phyloP scores from a whole-genome alignment of 2,888 invertebrate species.

The Anorthoa munda region DNA sequence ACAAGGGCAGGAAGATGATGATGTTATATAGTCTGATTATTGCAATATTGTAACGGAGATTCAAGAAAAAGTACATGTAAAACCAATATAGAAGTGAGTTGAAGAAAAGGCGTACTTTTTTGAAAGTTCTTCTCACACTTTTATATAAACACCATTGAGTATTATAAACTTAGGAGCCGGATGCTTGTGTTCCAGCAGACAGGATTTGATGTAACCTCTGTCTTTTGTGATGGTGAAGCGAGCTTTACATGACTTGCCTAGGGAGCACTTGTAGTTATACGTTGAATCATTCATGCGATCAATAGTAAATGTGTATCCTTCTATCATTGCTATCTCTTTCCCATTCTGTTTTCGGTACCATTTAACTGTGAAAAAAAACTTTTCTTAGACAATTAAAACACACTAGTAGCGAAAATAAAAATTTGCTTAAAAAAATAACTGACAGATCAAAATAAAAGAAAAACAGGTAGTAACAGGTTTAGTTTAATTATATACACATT shows the following conservation, averaged over 20 bases:
- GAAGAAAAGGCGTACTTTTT: no score
- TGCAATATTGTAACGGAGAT: no score
- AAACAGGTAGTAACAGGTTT: neutral
- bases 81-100: no score
- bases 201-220: conserved; percentile 14
- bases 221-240: conserved; percentile 33
- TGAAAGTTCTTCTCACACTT: neutral
- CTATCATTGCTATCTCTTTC: conserved; percentile 68
- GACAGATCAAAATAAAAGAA: neutral
- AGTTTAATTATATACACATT: neutral
- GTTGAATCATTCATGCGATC: conserved; percentile 24
- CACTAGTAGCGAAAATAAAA: neutral
- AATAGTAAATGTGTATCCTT: conserved; percentile 72
- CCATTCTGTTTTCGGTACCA: conserved; percentile 63
- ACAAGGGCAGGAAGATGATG: no score
- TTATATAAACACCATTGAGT: conserved; percentile 32
- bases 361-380: conserved; percentile 32
- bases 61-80: no score
- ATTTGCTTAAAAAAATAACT: neutral
- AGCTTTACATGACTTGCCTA: conserved; percentile 28
- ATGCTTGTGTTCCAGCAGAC: conserved; percentile 27
- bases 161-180: conserved; percentile 13
- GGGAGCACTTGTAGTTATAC: conserved; percentile 23
- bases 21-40: no score
- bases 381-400: neutral